These are phyloP conservation scores for Leptodirus hochenwartii DNA, from an alignment of 2,888 invertebrate genomes.

Conservation along the genomic window DNA sequence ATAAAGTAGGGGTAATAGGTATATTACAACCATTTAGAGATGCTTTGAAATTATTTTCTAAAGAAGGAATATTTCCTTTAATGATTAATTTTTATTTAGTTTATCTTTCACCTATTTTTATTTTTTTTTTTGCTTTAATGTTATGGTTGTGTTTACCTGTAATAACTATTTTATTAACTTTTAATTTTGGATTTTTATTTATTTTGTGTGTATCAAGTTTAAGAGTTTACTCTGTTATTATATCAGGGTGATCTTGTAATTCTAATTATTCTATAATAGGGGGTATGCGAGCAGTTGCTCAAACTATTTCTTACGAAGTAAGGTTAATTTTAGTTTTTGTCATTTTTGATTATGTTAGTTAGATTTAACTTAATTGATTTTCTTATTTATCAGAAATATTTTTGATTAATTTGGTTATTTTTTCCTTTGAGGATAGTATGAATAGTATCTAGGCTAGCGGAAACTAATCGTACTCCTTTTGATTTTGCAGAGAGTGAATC, in stretches of 20 bases:
- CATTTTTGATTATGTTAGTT: slow-evolving; percentile 36
- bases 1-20: slow-evolving; percentile 45
- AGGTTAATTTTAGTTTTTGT: slow-evolving; percentile 44
- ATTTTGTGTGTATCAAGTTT: slow-evolving; percentile 45
- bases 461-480: slow-evolving; percentile 57
- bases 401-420: slow-evolving; percentile 36
- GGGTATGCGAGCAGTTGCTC: slow-evolving; percentile 45
- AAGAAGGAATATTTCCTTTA: slow-evolving; percentile 37
- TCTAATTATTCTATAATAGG: slow-evolving; percentile 56
- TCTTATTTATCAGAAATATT: slow-evolving; percentile 29
- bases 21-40: slow-evolving; percentile 53
- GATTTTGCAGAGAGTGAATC: slow-evolving; percentile 67
- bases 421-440: slow-evolving; percentile 37
- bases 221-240: slow-evolving; percentile 42
- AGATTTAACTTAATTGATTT: slow-evolving; percentile 34
- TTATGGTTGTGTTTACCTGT: slow-evolving; percentile 40
- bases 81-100: slow-evolving; percentile 41
- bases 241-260: slow-evolving; percentile 51
- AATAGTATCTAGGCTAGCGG: slow-evolving; percentile 42
- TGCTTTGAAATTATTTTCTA: slow-evolving; percentile 54
- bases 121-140: slow-evolving; percentile 38
- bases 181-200: slow-evolving; percentile 41
- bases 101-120: slow-evolving; percentile 39
- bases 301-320: slow-evolving; percentile 63
- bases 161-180: slow-evolving; percentile 32